A percentile compares a stretch with the other conserved stretches of the same genome.
These are phyloP conservation scores for Paedocypris micromegethes DNA, from an alignment of 2,797 vertebrate species.

Conservation along the genomic window DNA sequence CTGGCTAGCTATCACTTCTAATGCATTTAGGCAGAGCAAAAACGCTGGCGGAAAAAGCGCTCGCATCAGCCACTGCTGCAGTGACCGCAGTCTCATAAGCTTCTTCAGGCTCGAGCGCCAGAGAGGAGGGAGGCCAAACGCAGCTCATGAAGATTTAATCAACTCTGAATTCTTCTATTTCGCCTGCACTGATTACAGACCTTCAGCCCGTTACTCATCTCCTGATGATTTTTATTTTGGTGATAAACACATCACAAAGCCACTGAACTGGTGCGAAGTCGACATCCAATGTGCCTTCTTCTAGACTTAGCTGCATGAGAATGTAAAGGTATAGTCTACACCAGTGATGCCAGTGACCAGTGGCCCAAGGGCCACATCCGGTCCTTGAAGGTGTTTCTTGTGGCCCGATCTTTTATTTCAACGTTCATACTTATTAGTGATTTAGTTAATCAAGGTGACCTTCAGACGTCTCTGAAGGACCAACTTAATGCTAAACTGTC, in stretches of 20 bases:
- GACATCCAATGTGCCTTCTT: neutral
- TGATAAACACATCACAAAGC: constrained; percentile 4
- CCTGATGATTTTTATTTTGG: constrained; percentile 22
- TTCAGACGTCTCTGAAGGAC: too few species aligned
- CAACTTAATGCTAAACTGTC: too few species aligned
- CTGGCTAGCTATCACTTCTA: constrained; percentile 46
- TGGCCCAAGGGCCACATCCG: too few species aligned
- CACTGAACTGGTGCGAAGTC: neutral
- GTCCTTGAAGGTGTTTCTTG: too few species aligned
- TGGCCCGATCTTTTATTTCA: too few species aligned
- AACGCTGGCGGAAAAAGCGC: constrained; percentile 31
- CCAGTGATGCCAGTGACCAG: too few species aligned
- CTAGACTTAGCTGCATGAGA: neutral
- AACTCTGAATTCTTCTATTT: constrained; percentile 36
- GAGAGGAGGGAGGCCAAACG: constrained; percentile 40
- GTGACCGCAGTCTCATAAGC: constrained; percentile 41
- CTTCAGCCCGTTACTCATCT: constrained; percentile 20
- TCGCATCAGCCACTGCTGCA: constrained; percentile 33
- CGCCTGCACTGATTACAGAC: constrained; percentile 36
- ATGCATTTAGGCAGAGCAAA: constrained; percentile 43
- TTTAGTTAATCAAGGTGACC: too few species aligned
- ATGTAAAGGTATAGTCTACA: too few species aligned
- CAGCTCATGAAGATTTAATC: constrained; percentile 49
- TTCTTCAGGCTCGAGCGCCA: constrained; percentile 44
- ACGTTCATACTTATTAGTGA: too few species aligned